These are phyloP conservation scores for Sarcophaga bullata DNA, from an alignment of 1,140 invertebrate species.

Conservation along the genomic window DNA sequence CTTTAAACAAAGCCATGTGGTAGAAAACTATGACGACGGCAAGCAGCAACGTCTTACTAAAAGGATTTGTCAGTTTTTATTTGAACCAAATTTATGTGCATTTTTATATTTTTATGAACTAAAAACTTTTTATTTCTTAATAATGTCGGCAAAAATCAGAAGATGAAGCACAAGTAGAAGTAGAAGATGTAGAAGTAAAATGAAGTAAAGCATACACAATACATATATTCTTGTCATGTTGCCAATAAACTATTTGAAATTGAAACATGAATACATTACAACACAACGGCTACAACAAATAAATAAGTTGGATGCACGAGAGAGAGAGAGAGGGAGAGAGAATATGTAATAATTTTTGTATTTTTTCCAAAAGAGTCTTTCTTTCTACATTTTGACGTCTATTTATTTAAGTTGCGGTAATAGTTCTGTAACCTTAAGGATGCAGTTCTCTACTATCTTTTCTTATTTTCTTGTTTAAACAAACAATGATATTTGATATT, in stretches of 20 bases:
- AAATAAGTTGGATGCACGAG: too few species aligned
- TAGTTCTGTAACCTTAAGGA: constrained; percentile 31
- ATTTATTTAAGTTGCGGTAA: constrained; percentile 12
- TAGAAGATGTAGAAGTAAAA: too few species aligned
- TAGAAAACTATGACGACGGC: not conserved
- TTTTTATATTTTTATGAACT: constrained; percentile 6
- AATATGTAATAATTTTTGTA: constrained; percentile 6
- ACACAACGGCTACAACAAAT: too few species aligned
- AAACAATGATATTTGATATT: constrained; percentile 13
- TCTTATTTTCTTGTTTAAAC: not conserved
- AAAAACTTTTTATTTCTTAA: constrained; percentile 23
- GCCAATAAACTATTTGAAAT: constrained; percentile 24
- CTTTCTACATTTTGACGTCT: not conserved
- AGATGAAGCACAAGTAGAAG: too few species aligned
- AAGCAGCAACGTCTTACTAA: not conserved
- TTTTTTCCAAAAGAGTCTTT: not conserved
- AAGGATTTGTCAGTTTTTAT: constrained; percentile 13
- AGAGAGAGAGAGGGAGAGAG: not conserved
- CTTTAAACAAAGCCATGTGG: too few species aligned
- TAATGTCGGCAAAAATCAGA: not conserved
- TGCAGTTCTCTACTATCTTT: not conserved
- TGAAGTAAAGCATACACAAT: not conserved
- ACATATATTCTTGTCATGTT: constrained; percentile 30
- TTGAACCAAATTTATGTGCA: constrained; percentile 19
- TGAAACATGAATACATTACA: not conserved